Evolutionary conservation across 2,888 invertebrate species (phyloP), one percentile per base, ranked within the genome.

Genomic region (Drosophila meridionalis): DNA sequence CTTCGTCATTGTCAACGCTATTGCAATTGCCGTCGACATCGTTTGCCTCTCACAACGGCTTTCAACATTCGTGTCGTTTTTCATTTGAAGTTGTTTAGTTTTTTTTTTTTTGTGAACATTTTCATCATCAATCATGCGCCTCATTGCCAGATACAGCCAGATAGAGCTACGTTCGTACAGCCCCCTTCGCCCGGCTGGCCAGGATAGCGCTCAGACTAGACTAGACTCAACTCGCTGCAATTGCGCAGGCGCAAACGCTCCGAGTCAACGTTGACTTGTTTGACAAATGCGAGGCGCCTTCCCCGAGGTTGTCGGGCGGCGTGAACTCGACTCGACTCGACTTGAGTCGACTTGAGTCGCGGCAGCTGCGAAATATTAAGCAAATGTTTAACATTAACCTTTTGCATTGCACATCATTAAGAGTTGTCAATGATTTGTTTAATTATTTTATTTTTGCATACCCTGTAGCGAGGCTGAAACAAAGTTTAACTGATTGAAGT

Each of bases 241-340:
- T 60, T 65, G 82, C 79, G 83, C 83, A 80, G 83, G 68, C 79
- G 79, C 83, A 80, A 82, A 76, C 57, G 80, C 65, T 61, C 28
- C 62, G 50, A 73, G 75, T 62, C 73, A 61, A 58, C 73, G 74
- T 73, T 74, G 74, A 73, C 42, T 74, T 74, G 66, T 38, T 60
- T 56, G 66, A 76, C 76, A 76, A 77, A 76, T 76, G 63, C 56
- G 62, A 69, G 62, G 62, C 63, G 57, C 50, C 55, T 38, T 47
- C 20, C 42, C 34, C 47, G 12, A 36, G 43, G 36, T 26, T n/a
- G 32, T 12, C 7, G 42, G 20, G 36, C 9, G 12, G 32, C 43
- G 40, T 69, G 69, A 55, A 48, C 73, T 72, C 36, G 72, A 52
- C 63, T 47, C 59, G n/a, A 48, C 28, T 50, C 30, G 12, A 28